A percentile compares a stretch with the other conserved stretches of the same genome.
These are phyloP conservation scores for Bos javanicus DNA, from an alignment of 2,113 vertebrate genomes.

Conservation along the genomic window DNA sequence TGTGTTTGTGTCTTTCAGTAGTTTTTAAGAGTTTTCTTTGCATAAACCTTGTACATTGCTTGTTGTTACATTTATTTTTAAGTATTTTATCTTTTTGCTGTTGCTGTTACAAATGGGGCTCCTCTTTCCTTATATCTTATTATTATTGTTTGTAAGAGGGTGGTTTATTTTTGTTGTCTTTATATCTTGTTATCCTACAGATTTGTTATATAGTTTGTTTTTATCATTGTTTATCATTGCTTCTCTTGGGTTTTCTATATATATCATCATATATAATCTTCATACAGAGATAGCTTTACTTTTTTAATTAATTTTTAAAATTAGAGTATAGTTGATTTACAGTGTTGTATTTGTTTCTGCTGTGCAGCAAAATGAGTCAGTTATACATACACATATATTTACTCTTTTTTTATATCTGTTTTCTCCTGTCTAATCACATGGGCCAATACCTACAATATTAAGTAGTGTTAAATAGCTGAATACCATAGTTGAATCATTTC, in stretches of 20 bases:
- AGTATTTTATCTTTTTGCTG: neutral
- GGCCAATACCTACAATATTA: neutral
- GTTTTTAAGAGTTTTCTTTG: neutral
- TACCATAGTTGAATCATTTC: neutral
- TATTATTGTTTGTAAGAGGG: neutral
- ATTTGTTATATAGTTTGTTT: neutral
- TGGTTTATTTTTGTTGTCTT: neutral
- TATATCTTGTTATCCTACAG: neutral
- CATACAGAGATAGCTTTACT: neutral
- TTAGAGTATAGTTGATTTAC: neutral
- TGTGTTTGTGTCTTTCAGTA: neutral
- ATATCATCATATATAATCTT: neutral
- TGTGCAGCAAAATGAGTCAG: neutral
- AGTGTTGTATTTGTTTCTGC: neutral
- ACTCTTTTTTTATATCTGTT: neutral
- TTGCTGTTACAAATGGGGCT: neutral
- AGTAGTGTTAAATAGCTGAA: neutral
- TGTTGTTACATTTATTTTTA: neutral
- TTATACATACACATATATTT: neutral
- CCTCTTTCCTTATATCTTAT: neutral
- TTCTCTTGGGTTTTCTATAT: slow-evolving; percentile 30
- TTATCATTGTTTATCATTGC: neutral
- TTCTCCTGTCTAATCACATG: neutral
- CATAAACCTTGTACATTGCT: neutral
- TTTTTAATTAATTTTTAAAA: neutral